phyloP scores from a whole-genome alignment of 2,113 vertebrate genomes.

The Labeo catla region DNA sequence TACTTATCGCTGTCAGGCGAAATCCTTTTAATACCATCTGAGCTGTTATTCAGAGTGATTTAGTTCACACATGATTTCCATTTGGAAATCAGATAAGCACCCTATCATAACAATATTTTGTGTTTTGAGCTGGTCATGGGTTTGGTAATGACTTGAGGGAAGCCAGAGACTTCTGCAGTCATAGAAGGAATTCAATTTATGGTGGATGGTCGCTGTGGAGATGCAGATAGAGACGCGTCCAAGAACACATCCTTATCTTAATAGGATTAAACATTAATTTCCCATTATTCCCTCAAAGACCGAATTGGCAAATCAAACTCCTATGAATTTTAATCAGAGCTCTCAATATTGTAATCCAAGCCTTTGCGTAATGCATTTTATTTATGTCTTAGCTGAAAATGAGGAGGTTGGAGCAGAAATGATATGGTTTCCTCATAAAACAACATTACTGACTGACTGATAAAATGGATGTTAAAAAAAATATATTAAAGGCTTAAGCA shows the following conservation, averaged over 20 bases:
- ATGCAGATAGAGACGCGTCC: slow-evolving; percentile 42
- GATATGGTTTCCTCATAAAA: background rate
- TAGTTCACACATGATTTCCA: slow-evolving; percentile 46
- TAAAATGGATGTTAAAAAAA: background rate
- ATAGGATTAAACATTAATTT: slow-evolving; percentile 62
- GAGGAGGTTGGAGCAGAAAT: slow-evolving; percentile 1
- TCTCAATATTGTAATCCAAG: slow-evolving; percentile 49
- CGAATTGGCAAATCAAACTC: slow-evolving; percentile 44
- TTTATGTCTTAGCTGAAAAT: slow-evolving; percentile 45
- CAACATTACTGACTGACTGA: background rate
- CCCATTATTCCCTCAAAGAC: slow-evolving; percentile 52
- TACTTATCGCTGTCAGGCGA: slow-evolving; percentile 32
- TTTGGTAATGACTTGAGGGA: slow-evolving; percentile 55
- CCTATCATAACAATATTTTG: slow-evolving; percentile 38
- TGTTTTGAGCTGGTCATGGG: slow-evolving; percentile 35
- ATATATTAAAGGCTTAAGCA: background rate
- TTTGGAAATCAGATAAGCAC: slow-evolving; percentile 41
- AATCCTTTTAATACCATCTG: slow-evolving; percentile 29
- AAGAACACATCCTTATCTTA: slow-evolving; percentile 58
- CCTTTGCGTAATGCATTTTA: slow-evolving; percentile 39
- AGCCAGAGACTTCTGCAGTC: slow-evolving; percentile 39
- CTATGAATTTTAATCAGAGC: slow-evolving; percentile 56
- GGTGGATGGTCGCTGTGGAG: slow-evolving; percentile 38
- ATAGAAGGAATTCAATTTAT: slow-evolving; percentile 55
- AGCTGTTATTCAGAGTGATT: slow-evolving; percentile 44